A percentile compares a stretch with the other conserved stretches of the same genome.
Conservation (phyloP, 2,797 vertebrate species). For the Adelosebastes latens region DNA sequence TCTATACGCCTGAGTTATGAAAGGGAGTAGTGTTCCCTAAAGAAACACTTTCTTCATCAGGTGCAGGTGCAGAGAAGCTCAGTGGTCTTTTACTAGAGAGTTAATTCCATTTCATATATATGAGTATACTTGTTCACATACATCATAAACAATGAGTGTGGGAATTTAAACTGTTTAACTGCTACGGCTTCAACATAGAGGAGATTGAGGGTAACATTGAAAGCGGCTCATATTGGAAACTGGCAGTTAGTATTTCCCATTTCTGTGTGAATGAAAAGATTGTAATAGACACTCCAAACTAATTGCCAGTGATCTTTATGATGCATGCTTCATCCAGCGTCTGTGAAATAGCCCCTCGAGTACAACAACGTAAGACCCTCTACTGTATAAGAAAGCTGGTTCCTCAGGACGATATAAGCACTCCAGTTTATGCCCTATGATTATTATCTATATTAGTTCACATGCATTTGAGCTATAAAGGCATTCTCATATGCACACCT, state of each 20-base stretch:
- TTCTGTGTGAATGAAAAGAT: constrained; percentile 33
- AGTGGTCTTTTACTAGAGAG: not conserved
- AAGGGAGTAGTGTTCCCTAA: constrained; percentile 41
- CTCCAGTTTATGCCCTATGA: constrained; percentile 34
- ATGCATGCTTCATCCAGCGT: constrained; percentile 45
- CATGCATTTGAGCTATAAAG: constrained; percentile 60
- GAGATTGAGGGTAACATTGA: constrained; percentile 23
- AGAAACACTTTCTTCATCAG: constrained; percentile 11
- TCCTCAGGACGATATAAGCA: constrained; percentile 34
- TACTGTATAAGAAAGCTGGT: constrained; percentile 8
- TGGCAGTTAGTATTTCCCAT: constrained; percentile 35
- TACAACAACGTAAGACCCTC: constrained; percentile 33
- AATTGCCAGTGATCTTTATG: constrained; percentile 54
- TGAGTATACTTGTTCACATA: not conserved
- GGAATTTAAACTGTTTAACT: constrained; percentile 21
- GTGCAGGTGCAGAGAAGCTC: constrained; percentile 34
- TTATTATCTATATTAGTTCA: constrained; percentile 61
- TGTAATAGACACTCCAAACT: constrained; percentile 42
- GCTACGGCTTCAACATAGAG: not conserved
- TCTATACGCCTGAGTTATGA: constrained; percentile 21
- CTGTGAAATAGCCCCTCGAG: constrained; percentile 44
- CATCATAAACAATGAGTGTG: constrained; percentile 6
- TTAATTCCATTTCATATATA: constrained; percentile 18
- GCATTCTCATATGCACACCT: constrained; percentile 64
- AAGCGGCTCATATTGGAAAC: constrained; percentile 3